Base-by-base conservation (phyloP, 2,888 invertebrate genomes). In the Agapetus fuscipes region DNA sequence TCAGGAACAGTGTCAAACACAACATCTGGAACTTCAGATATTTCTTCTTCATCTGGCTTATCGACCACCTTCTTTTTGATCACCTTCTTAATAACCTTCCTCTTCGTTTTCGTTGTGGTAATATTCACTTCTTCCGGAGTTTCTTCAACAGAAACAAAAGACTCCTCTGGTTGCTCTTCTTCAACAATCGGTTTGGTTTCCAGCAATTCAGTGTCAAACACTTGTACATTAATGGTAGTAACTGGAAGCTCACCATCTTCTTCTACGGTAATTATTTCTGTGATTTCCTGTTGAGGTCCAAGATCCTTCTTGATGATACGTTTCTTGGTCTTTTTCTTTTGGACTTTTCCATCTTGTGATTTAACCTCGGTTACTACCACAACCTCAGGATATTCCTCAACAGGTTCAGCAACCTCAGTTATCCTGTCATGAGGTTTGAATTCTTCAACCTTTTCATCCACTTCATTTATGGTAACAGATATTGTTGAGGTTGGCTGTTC, bases 61-160 rank as follows among this genome's bases (percentile, higher is more conserved):
- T 6, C 31, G 16, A 9, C 31, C 5, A 31, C n/a, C 5, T 9
- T 31, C 13, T 13, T 31, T 14, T 16, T 31, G 7, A n/a, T n/a
- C n/a, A n/a, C n/a, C n/a, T n/a, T n/a, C n/a, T n/a, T n/a, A n/a
- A n/a, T n/a, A n/a, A n/a, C n/a, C n/a, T n/a, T n/a, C n/a, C n/a
- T n/a, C n/a, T n/a, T n/a, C n/a, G n/a, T n/a, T n/a, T n/a, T n/a
- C n/a, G n/a, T n/a, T n/a, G n/a, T n/a, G n/a, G n/a, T n/a, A n/a
- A 14, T 10, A 31, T 62, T 60, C 30, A 60, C 64, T 50, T 61
- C 65, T 52, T 66, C 62, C 49, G 53, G 53, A 15, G 58, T 51
- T 17, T 52, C 54, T 12, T 55, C 49, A 37, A 59, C 54, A n/a
- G n/a, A n/a, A n/a, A n/a, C n/a, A n/a, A n/a, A n/a, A n/a, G 50